Conservation (phyloP, 2,888 invertebrate genomes). For the Steromphala cineraria region DNA sequence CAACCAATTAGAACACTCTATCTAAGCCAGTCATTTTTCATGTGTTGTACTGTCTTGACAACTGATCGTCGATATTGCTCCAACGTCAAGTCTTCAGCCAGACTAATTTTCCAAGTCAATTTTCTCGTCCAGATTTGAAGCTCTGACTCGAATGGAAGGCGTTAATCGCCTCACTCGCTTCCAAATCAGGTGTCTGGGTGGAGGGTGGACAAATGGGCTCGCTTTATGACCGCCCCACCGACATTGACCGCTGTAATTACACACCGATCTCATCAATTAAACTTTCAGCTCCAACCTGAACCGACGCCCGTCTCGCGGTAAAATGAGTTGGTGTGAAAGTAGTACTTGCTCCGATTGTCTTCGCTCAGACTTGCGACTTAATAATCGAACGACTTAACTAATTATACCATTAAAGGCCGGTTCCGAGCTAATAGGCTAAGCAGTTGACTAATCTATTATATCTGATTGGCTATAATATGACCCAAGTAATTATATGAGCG, state of each 20-base stretch:
- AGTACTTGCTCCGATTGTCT: constrained; percentile 17
- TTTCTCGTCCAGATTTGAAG: constrained; percentile 13
- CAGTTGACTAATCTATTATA: constrained; percentile 19
- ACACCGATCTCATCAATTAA: constrained; percentile 5
- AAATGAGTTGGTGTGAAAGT: constrained; percentile 17
- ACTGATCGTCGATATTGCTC: constrained; percentile 4
- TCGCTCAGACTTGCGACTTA: constrained; percentile 12
- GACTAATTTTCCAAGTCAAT: constrained; percentile 17
- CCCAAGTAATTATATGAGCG: constrained; percentile 13
- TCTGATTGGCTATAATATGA: constrained; percentile 8
- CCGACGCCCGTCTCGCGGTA: constrained; percentile 4
- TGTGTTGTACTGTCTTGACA: constrained; percentile 21
- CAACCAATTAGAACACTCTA: constrained; percentile 1
- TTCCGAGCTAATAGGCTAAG: background rate
- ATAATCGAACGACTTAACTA: constrained; percentile 21
- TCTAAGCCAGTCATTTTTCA: constrained; percentile 19
- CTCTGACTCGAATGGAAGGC: background rate
- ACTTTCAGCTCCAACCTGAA: background rate
- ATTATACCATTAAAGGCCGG: constrained; percentile 19
- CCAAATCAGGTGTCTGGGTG: background rate
- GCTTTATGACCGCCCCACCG: background rate
- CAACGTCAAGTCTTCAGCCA: constrained; percentile 1
- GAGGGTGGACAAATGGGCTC: constrained; percentile 14
- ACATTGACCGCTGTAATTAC: constrained; percentile 19
- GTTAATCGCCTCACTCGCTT: background rate